Base-by-base conservation (phyloP, 2,797 vertebrate genomes). In the Sebastes iracundus region DNA sequence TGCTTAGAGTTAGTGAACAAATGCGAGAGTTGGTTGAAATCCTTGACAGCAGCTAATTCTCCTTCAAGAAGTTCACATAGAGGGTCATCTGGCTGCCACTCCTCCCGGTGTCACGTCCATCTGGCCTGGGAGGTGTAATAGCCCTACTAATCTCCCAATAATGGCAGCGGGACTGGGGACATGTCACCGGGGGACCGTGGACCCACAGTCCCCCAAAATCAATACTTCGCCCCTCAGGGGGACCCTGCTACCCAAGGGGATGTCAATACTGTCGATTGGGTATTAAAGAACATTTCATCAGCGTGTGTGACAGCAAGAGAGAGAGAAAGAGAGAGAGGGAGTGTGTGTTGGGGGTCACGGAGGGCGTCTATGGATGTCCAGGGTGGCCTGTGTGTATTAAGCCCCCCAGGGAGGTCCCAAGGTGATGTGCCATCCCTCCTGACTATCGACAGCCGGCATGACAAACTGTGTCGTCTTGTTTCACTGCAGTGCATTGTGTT, bases 231-330 rank as follows among this genome's bases (percentile, higher is more conserved):
- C 89, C 92, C 88, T 81, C 58, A 18, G 73, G 87, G 87, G 84
- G 79, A 87, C 87, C 71, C 83, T 76, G 80, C 80, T 83, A 86
- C 87, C 92, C 89, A 72, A 61, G 86, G 93, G 91, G 93, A 93
- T 94, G 89, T 96, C 95, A 91, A 96, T 96, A 95, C 92, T 94
- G 95, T 96, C 92, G 88, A 96, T 96, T 95, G 90, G 90, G 92
- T 94, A 95, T 96, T 95, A 96, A 95, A 95, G 93, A 95, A 93
- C 94, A 93, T 93, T 96, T 93, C 91, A 91, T 96, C 94, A 96
- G 86, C 66, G 16, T 62, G 75, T 87, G 91, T 90, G 92, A 91
- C 91, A 92, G 87, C 79, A 77, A 83, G 18, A 87, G 72, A 61
- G 62, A 67, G 80, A 87, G 81, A 84, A 73, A 82, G 35, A 84